Evolutionary conservation across 92 coral and sea anemone genomes (phyloP).

Genomic region (Chrysogorgia sp.): DNA sequence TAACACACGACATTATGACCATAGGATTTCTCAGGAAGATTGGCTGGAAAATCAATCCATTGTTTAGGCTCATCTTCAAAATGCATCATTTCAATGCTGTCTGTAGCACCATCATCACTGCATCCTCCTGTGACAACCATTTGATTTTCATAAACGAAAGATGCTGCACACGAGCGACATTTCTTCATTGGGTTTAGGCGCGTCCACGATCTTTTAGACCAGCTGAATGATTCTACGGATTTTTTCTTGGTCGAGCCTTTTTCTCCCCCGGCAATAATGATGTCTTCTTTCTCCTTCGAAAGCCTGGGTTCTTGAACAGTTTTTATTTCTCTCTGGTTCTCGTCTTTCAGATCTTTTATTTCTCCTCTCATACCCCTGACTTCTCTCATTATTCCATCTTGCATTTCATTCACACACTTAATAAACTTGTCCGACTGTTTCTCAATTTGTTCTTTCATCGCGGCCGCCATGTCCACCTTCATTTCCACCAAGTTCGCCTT

Average conservation of each 20-base stretch:
- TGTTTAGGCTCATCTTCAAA: neutral
- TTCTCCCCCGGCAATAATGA: too few species aligned
- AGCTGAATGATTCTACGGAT: neutral
- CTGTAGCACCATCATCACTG: neutral
- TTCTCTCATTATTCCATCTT: neutral
- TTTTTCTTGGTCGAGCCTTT: neutral
- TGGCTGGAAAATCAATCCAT: neutral
- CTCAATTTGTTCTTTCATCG: neutral
- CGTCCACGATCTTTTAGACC: neutral
- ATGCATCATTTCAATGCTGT: neutral
- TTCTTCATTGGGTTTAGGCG: neutral
- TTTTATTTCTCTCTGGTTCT: neutral
- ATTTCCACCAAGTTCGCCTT: constrained; percentile 1
- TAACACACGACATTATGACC: neutral
- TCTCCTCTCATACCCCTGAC: neutral
- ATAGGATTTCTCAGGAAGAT: neutral
- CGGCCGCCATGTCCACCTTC: constrained; percentile 1
- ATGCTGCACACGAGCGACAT: neutral
- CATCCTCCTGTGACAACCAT: neutral
- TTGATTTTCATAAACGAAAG: neutral
- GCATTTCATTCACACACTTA: too few species aligned
- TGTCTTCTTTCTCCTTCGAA: too few species aligned
- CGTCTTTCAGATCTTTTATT: neutral
- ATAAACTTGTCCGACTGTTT: neutral
- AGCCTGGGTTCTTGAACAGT: too few species aligned